Evolutionary conservation across 2,113 vertebrate genomes (phyloP).

Genomic region (Neogobius melanostomus): DNA sequence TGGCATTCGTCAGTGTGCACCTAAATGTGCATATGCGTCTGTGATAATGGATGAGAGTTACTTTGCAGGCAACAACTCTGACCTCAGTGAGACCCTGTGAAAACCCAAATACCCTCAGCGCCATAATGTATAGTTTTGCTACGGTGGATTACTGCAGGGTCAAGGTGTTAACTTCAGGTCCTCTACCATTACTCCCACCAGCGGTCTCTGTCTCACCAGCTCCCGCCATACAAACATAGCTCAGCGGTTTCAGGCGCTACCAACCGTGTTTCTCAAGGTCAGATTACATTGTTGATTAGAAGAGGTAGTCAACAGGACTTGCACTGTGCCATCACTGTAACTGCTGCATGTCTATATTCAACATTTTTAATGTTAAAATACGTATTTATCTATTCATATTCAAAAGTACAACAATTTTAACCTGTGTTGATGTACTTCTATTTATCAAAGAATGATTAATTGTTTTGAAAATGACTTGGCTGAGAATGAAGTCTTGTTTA

Average conservation of each 20-base stretch:
- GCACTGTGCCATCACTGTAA: too few relatives aligned
- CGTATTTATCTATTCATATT: too few relatives aligned
- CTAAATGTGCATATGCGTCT: background rate
- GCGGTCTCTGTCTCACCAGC: background rate
- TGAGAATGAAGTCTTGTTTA: too few relatives aligned
- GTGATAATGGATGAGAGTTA: conserved; percentile 23
- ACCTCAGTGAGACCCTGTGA: conserved; percentile 16
- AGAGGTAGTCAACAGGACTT: background rate
- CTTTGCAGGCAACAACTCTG: conserved; percentile 4
- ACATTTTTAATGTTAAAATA: too few relatives aligned
- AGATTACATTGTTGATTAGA: background rate
- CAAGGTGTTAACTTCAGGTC: conserved; percentile 13
- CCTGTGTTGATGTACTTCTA: too few relatives aligned
- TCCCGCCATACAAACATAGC: conserved; percentile 21
- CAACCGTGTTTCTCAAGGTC: background rate
- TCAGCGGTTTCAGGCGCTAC: background rate
- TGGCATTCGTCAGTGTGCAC: background rate
- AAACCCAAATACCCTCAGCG: conserved; percentile 24
- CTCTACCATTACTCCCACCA: conserved; percentile 1
- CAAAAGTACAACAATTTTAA: too few relatives aligned
- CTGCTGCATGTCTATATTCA: too few relatives aligned
- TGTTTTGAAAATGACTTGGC: too few relatives aligned
- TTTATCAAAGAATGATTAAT: too few relatives aligned
- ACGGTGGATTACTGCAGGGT: conserved; percentile 19
- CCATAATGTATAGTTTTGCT: conserved; percentile 18